Evolutionary conservation across 35 echinoderm and acorn worm species (phyloP).

Genomic region (Diadema setosum): DNA sequence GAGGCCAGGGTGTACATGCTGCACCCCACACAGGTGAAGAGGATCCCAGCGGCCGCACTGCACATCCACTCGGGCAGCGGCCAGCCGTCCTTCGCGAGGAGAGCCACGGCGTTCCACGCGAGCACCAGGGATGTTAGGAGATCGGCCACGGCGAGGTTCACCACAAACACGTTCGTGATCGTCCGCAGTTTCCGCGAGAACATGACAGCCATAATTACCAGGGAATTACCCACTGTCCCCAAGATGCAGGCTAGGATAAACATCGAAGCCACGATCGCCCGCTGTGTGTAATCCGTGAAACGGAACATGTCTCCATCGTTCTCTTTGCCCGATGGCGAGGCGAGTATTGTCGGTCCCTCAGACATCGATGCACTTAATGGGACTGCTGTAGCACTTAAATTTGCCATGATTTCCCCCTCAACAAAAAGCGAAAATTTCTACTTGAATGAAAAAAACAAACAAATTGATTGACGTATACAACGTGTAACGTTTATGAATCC

Average conservation of each 20-base stretch:
- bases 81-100: conserved; percentile 23
- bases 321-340: neutral
- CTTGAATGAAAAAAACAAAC: neutral
- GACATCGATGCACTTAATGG: neutral
- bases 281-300: conserved; percentile 48
- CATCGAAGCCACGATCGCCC: conserved; percentile 25
- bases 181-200: conserved; percentile 65
- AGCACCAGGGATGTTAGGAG: conserved; percentile 60
- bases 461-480: too few relatives aligned
- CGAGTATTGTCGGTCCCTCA: neutral
- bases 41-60: conserved; percentile 15
- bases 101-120: conserved; percentile 43
- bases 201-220: conserved; percentile 65
- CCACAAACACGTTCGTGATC: conserved; percentile 90
- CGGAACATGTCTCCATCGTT: neutral
- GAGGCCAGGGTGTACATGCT: conserved; percentile 71
- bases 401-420: neutral
- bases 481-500: neutral
- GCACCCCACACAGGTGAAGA: conserved; percentile 58
- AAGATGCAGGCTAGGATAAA: conserved; percentile 30
- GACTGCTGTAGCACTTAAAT: neutral
- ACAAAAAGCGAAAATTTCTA: neutral
- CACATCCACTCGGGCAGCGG: conserved; percentile 61
- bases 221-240: conserved; percentile 45
- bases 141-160: conserved; percentile 88